Evolutionary conservation across 53 echinoderm and acorn worm species (phyloP), one percentile per base, ranked within the genome.

Genomic region (Apostichopus leukothele): DNA sequence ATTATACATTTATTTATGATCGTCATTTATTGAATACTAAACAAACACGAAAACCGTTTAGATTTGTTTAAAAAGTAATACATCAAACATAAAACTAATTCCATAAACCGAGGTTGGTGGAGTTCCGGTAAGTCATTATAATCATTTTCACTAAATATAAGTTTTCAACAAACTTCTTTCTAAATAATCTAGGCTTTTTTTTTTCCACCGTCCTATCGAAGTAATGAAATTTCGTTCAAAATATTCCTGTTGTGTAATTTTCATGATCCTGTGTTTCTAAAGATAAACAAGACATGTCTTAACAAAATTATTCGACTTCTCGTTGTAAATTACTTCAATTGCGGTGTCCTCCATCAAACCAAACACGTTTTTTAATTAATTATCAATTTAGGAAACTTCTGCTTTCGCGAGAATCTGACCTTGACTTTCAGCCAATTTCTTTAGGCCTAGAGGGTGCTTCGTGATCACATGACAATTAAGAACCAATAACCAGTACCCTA

Each of bases 301-400:
- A 81, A 81, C 81, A 81, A 81, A 81, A 85, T 85, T 85, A 85
- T 85, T 39, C 68, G 10, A 85, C 66, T 85, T 67, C 71, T 67
- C 61, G 3, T 59, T 25, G 22, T 67, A 85, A 85, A 67, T 67
- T 63, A 85, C 85, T 85, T 51, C 85, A 67, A 67, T 85, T 85
- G 67, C 85, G 85, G 66, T 85, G 85, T 85, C 85, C 85, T 63
- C 66, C 85, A 66, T 85, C 85, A 85, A 85, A 85, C 85, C 68
- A 85, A 39, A 67, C 85, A 85, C 85, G 50, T 85, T 85, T 67
- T 85, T 85, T 85, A 85, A 85, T 85, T 85, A 85, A 85, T 85
- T 85, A 85, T 85, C 85, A 85, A 85, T 85, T 85, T 85, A 85
- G 85, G 85, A 66, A 85, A 85, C 85, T 85, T 85, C 85, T 85